Base-by-base conservation (phyloP, 1,140 invertebrate genomes). In the Pseudomyrmex concolor region DNA sequence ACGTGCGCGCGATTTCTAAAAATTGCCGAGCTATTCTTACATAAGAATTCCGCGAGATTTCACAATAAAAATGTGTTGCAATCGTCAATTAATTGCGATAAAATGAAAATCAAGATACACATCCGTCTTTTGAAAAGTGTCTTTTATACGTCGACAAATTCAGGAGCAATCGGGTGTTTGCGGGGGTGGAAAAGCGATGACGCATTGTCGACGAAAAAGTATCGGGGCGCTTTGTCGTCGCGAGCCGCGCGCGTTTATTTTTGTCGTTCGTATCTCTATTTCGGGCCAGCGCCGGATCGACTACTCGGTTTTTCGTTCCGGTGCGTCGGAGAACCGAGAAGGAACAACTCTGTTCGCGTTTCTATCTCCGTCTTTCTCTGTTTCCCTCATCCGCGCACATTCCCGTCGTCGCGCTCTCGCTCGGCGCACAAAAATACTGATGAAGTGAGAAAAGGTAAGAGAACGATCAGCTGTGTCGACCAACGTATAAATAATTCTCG, bases 401-500 rank as follows among this genome's bases (percentile, higher is more conserved):
- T 71, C 60, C 34, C 34, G 34, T 34, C 34, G 34, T 10, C 0
- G 34, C 62, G 62, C 57, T 57, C 59, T 72, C 83, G 54, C 71
- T 76, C 22, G 70, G 0, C 50, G 83, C 70, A 72, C 76, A 84
- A 88, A 87, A 88, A 88, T 88, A 88, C 86, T 13, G 72, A 43
- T 83, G 43, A 34, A 85, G 84, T 48, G 82, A 77, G 82, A 85
- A 86, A 86, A 80, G 84, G 62, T 62, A 85, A 85, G 70, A 70
- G 73, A 48, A 77, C 86, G 88, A 89, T 89, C 88, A 87, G 88
- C 88, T 88, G 87, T 88, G 86, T 73, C 83, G 83, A 63, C 70
- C 77, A 13, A 78, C 86, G 87, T 88, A 85, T 88, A 88, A 88
- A 86, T 89, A 88, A 89, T 89, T 86, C 86, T 81, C 80, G 84